Conservation (phyloP, 1,140 invertebrate species). For the Oscheius sp. region DNA sequence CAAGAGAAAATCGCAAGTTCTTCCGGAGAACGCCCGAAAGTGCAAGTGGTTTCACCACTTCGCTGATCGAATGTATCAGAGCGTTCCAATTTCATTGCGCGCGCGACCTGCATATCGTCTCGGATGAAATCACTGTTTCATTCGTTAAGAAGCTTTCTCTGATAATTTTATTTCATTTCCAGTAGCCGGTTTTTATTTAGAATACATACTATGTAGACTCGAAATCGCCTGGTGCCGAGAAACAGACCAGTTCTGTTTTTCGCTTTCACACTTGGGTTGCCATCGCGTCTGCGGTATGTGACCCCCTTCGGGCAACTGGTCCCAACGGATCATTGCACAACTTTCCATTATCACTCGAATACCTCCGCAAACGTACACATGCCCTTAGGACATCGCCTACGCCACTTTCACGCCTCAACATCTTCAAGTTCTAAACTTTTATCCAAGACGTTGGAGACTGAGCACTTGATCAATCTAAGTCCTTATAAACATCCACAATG, state of each 20-base stretch:
- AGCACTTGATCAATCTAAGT: too few relatives aligned
- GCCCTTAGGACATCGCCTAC: too few relatives aligned
- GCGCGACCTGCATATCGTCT: slow-evolving; percentile 5
- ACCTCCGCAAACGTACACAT: too few relatives aligned
- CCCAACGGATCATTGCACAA: background rate
- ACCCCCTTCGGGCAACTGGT: background rate
- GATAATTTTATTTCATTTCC: background rate
- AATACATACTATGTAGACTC: background rate
- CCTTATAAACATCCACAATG: too few relatives aligned
- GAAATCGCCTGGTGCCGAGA: background rate
- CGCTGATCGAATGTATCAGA: slow-evolving; percentile 6
- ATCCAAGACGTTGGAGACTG: too few relatives aligned
- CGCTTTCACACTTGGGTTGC: background rate
- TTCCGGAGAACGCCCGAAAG: background rate
- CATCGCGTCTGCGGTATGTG: background rate
- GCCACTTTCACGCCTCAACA: too few relatives aligned
- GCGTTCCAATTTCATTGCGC: slow-evolving; percentile 6
- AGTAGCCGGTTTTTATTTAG: background rate
- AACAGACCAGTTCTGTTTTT: background rate
- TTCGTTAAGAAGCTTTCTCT: background rate
- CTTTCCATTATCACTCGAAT: background rate
- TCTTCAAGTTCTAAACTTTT: too few relatives aligned
- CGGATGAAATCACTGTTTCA: background rate
- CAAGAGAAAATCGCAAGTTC: background rate
- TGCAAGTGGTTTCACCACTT: background rate